These are phyloP conservation scores for Macrotrachela quadricornifera DNA, from an alignment of 1,140 invertebrate genomes.

Conservation along the genomic window DNA sequence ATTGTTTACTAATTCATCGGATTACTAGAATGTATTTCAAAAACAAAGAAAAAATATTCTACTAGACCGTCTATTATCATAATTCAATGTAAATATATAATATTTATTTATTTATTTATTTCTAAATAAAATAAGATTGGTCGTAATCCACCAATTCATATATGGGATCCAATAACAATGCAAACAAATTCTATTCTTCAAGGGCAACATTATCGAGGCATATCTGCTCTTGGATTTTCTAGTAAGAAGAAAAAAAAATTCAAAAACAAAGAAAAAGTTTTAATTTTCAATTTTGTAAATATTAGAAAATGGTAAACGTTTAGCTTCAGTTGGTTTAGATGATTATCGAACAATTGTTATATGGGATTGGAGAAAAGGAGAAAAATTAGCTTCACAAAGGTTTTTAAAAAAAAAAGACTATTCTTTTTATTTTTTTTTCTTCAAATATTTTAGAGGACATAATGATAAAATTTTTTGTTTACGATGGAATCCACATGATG, in stretches of 20 bases:
- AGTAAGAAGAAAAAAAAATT: background rate
- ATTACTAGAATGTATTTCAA: too few relatives aligned
- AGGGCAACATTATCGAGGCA: slow-evolving; percentile 27
- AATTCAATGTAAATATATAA: too few relatives aligned
- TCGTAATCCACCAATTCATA: slow-evolving; percentile 23
- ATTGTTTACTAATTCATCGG: too few relatives aligned
- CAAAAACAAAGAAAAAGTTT: too few relatives aligned
- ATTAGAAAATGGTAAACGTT: slow-evolving; percentile 22
- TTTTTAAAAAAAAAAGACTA: too few relatives aligned
- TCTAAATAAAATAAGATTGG: too few relatives aligned
- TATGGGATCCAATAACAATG: slow-evolving; percentile 28
- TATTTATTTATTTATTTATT: too few relatives aligned
- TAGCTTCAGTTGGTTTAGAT: slow-evolving; percentile 29
- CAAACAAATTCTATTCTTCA: slow-evolving; percentile 28
- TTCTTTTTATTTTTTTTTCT: background rate
- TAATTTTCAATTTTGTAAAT: too few relatives aligned
- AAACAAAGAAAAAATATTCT: too few relatives aligned
- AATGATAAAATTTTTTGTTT: slow-evolving; percentile 32
- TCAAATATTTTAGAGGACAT: slow-evolving; percentile 22
- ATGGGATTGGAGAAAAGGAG: slow-evolving; percentile 32
- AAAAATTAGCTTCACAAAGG: slow-evolving; percentile 23
- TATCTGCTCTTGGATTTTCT: slow-evolving; percentile 31
- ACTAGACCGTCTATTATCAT: too few relatives aligned
- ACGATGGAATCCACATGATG: slow-evolving; percentile 29
- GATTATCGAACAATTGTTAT: slow-evolving; percentile 30